Percentiles rank a stretch among this genome's conserved stretches.
These are phyloP conservation scores for Crotalus helleri DNA, from an alignment of 2,113 vertebrate genomes.

Conservation along the genomic window DNA sequence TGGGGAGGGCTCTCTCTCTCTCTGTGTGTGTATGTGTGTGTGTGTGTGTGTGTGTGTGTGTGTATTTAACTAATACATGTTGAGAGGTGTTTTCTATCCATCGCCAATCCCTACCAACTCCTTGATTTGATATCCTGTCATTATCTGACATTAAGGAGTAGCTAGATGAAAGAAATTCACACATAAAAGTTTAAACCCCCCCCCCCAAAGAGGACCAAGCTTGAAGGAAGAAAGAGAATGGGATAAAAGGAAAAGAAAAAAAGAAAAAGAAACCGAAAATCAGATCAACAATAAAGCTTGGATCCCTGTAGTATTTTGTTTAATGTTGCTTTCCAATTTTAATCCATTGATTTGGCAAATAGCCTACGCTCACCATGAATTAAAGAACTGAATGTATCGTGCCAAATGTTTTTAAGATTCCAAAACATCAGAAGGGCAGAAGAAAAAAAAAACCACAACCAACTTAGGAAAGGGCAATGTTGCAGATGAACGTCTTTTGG, in stretches of 20 bases:
- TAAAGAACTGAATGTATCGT: constrained; percentile 34
- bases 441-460: constrained; percentile 10
- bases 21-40: too few relatives aligned
- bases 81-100: neutral
- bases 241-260: neutral
- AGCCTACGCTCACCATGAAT: constrained; percentile 49
- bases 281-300: constrained; percentile 54
- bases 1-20: too few relatives aligned
- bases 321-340: constrained; percentile 56
- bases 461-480: constrained; percentile 33
- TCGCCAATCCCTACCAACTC: neutral
- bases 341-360: constrained; percentile 60
- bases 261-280: constrained; percentile 22
- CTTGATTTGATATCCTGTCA: neutral
- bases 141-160: neutral
- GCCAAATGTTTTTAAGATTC: constrained; percentile 61
- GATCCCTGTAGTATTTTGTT: constrained; percentile 54
- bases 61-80: neutral
- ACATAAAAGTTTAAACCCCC: constrained; percentile 37
- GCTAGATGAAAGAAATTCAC: neutral
- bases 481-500: constrained; percentile 2
- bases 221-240: constrained; percentile 30
- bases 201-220: neutral
- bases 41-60: neutral
- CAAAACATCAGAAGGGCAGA: constrained; percentile 30